Evolutionary conservation across 2,888 invertebrate species (phyloP).

Genomic region (Notodonta ziczac): DNA sequence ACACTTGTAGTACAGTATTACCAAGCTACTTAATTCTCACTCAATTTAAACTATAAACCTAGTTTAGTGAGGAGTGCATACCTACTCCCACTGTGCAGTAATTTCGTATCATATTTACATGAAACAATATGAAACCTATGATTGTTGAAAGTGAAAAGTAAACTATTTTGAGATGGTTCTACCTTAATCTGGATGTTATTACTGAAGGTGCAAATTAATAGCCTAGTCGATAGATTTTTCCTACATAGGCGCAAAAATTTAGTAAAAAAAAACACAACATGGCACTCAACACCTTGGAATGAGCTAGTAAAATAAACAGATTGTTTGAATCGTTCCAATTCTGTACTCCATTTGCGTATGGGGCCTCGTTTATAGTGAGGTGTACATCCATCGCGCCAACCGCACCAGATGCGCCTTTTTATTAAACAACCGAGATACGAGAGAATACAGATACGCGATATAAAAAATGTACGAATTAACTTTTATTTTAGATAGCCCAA

Average conservation of each 20-base stretch:
- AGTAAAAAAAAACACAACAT: neutral
- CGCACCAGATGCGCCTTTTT: conserved; percentile 41
- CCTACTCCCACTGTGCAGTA: too few species aligned
- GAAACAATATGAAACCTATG: too few species aligned
- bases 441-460: conserved; percentile 22
- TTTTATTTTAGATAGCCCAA: conserved; percentile 29
- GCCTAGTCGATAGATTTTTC: neutral
- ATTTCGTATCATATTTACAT: too few species aligned
- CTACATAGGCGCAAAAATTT: conserved; percentile 5
- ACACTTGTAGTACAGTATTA: too few species aligned
- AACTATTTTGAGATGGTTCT: neutral
- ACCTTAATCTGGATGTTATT: neutral
- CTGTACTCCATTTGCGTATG: conserved; percentile 50
- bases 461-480: conserved; percentile 22
- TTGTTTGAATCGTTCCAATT: conserved; percentile 53
- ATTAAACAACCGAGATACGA: conserved; percentile 42
- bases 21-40: too few species aligned
- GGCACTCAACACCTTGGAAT: conserved; percentile 15
- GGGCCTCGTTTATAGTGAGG: conserved; percentile 36
- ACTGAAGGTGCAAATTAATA: neutral
- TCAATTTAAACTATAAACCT: too few species aligned
- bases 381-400: conserved; percentile 16
- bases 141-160: too few species aligned
- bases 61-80: too few species aligned
- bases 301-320: conserved; percentile 48